Evolutionary conservation across 2,113 vertebrate genomes (phyloP), one percentile per base, ranked within the genome.

Genomic region (Gambusia holbrooki): DNA sequence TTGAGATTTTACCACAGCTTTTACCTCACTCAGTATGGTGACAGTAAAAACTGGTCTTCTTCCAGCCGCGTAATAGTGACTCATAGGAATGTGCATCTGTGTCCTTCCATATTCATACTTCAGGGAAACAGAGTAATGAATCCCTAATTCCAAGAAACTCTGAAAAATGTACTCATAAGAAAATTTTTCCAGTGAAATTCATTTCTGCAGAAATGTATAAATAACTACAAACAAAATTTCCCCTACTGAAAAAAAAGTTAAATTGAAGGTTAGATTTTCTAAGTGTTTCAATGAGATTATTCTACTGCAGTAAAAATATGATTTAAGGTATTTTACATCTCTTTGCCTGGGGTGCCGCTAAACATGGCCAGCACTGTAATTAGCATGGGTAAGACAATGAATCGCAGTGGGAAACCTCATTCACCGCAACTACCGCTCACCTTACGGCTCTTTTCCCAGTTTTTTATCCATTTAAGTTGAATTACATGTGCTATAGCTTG

Each of bases 321-420:
- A 42, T 42, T 42, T 42, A 42, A 42, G 40, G 40, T 19, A 48
- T 48, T 48, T 48, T 19, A 48, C 45, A 19, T 19, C 0, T 48
- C 45, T 48, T 48, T 58, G 17, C 51, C 25, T n/a, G 19, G 22
- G 51, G 51, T 58, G 51, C 25, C 25, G 7, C 51, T 58, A 58
- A 58, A 58, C 25, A 25, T 58, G 9, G 7, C 51, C 51, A n/a
- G 51, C 19, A 58, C 17, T n/a, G 22, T 66, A 77, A 32, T 45
- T 45, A 77, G 27, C 54, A 54, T 71, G 62, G 64, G 64, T 51
- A 32, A 76, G 70, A 89, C 79, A 69, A 87, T 83, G 83, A 89
- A 78, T 88, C 85, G 80, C 1, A 6, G 54, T 77, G 30, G 66
- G 69, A 69, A 83, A 82, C 29, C 5, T 63, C 51, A 74, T 79